phyloP scores from a whole-genome alignment of 2,888 invertebrate species.

The Danaus chrysippus region DNA sequence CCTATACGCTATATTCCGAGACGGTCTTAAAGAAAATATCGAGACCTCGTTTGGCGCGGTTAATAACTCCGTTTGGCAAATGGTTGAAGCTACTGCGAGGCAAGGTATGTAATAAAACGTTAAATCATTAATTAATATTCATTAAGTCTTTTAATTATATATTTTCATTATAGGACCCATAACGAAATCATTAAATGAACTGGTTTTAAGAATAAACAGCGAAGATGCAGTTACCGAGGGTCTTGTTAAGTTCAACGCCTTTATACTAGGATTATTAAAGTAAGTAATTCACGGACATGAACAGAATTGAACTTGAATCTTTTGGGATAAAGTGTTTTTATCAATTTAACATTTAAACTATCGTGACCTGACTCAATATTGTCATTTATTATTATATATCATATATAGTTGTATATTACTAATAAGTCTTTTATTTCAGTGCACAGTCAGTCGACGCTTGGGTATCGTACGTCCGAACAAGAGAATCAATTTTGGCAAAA shows the following conservation, averaged over 20 bases:
- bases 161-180: constrained; percentile 80
- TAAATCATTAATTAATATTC: no score
- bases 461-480: constrained; percentile 90
- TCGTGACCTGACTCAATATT: no score
- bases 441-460: constrained; percentile 93
- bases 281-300: constrained; percentile 61
- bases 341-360: no score
- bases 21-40: constrained; percentile 89
- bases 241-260: constrained; percentile 92
- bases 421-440: constrained; percentile 55
- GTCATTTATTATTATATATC: neutral
- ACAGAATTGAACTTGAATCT: neutral
- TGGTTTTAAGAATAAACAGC: constrained; percentile 89
- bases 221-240: constrained; percentile 91
- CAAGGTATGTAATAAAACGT: constrained; percentile 75
- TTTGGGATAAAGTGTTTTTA: no score
- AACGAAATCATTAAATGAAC: constrained; percentile 89
- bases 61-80: constrained; percentile 93
- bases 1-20: constrained; percentile 89
- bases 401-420: neutral
- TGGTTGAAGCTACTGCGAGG: constrained; percentile 92
- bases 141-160: neutral
- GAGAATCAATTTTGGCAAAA: constrained; percentile 88
- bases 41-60: constrained; percentile 92
- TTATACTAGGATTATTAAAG: constrained; percentile 92